Conservation (phyloP, 2,113 vertebrate species). For the Gambusia affinis region DNA sequence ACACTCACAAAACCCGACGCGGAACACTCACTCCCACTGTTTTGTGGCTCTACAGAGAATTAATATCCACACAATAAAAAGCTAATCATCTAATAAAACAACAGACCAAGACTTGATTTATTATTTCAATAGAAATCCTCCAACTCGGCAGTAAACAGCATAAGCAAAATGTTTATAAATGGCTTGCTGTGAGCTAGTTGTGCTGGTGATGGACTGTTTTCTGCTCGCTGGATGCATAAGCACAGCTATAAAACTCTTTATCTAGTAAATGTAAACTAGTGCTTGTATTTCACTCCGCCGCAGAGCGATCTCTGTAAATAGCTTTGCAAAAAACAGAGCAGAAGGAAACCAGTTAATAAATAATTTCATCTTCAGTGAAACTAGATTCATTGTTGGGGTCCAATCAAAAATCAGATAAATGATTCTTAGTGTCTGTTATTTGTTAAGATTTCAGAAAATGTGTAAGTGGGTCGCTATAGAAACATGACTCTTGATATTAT, state of each 20-base stretch:
- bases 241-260: background rate
- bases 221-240: conserved; percentile 22
- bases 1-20: conserved; percentile 1
- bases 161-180: conserved; percentile 36
- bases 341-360: background rate
- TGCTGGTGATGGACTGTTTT: conserved; percentile 29
- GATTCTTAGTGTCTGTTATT: conserved; percentile 2
- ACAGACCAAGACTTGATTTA: conserved; percentile 44
- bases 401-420: conserved; percentile 7
- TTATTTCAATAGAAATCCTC: conserved; percentile 49
- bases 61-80: conserved; percentile 52
- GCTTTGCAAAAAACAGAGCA: background rate
- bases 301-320: background rate
- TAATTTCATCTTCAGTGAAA: conserved; percentile 5
- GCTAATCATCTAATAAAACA: conserved; percentile 60
- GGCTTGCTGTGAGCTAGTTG: conserved; percentile 40
- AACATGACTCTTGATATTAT: background rate
- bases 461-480: conserved; percentile 5
- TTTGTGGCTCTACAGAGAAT: conserved; percentile 50
- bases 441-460: background rate
- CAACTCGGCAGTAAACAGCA: conserved; percentile 30
- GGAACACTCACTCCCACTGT: conserved; percentile 17
- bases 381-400: conserved; percentile 8
- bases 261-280: background rate
- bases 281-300: background rate